These are phyloP conservation scores for Ahaetulla prasina DNA, from an alignment of 2,113 vertebrate genomes.

Conservation along the genomic window DNA sequence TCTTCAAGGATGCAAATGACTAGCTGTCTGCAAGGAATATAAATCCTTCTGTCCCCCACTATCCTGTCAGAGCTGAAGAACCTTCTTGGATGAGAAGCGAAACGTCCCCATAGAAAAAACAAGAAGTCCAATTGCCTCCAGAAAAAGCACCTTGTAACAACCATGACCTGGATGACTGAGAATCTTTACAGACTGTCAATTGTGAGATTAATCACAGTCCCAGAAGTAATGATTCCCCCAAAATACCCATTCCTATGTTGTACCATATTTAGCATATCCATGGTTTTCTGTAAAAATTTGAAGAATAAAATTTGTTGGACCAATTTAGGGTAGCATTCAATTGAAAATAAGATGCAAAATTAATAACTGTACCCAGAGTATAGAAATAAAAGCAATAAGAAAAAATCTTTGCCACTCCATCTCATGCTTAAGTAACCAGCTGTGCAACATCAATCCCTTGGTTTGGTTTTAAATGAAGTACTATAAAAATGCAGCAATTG, in stretches of 20 bases:
- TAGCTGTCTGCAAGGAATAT: too few relatives aligned
- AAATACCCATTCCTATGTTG: not conserved
- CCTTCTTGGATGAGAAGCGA: too few relatives aligned
- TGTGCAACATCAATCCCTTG: not conserved
- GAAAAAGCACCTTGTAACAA: too few relatives aligned
- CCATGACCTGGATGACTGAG: too few relatives aligned
- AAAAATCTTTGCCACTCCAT: not conserved
- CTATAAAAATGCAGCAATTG: not conserved
- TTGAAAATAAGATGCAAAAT: not conserved
- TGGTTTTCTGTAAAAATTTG: not conserved
- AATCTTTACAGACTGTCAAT: too few relatives aligned
- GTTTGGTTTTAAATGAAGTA: not conserved
- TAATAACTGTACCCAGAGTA: not conserved
- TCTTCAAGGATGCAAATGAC: too few relatives aligned
- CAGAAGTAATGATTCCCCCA: not conserved
- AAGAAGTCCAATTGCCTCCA: too few relatives aligned
- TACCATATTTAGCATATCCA: not conserved
- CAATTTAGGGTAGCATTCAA: not conserved
- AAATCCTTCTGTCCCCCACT: too few relatives aligned
- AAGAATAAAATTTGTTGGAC: not conserved
- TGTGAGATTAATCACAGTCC: not conserved
- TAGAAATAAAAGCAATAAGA: not conserved
- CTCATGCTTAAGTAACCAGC: not conserved
- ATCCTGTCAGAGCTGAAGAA: too few relatives aligned
- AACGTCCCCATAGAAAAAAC: too few relatives aligned